A percentile compares a stretch with the other conserved stretches of the same genome.
phyloP scores from a whole-genome alignment of 2,888 invertebrate genomes.

The Agrotis exclamationis region DNA sequence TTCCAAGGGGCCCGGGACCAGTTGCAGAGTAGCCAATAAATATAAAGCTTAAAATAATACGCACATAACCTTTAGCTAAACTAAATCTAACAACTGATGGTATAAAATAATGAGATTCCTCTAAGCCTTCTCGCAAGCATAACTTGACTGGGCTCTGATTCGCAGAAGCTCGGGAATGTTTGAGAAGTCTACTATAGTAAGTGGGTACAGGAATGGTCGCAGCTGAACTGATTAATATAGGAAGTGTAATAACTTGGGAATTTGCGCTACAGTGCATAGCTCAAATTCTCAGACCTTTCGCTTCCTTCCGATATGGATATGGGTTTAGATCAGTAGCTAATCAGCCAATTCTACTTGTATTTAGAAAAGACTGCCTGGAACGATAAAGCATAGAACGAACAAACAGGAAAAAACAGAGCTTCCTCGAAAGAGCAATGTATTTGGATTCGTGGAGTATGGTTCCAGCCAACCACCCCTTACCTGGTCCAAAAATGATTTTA shows the following conservation, averaged over 20 bases:
- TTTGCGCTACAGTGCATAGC: background rate
- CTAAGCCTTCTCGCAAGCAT: background rate
- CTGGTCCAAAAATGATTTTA: background rate
- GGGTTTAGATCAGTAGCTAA: too few relatives aligned
- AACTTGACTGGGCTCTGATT: background rate
- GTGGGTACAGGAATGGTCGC: too few relatives aligned
- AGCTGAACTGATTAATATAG: background rate
- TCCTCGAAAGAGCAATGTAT: too few relatives aligned
- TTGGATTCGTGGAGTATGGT: background rate
- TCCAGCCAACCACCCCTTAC: too few relatives aligned
- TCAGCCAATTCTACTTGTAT: too few relatives aligned
- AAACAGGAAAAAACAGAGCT: background rate
- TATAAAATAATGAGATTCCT: too few relatives aligned
- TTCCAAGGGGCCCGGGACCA: constrained; percentile 2
- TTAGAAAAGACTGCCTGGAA: too few relatives aligned
- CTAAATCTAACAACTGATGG: too few relatives aligned
- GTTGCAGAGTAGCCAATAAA: background rate
- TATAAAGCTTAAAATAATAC: background rate
- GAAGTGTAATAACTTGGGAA: background rate
- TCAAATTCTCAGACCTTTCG: too few relatives aligned
- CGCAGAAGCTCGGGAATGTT: background rate
- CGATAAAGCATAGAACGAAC: too few relatives aligned
- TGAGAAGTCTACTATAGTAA: background rate
- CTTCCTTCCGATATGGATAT: too few relatives aligned
- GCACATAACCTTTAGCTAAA: too few relatives aligned